Evolutionary conservation across 2,113 vertebrate genomes (phyloP), one percentile per base, ranked within the genome.

Genomic region (Hippopotamus amphibius): DNA sequence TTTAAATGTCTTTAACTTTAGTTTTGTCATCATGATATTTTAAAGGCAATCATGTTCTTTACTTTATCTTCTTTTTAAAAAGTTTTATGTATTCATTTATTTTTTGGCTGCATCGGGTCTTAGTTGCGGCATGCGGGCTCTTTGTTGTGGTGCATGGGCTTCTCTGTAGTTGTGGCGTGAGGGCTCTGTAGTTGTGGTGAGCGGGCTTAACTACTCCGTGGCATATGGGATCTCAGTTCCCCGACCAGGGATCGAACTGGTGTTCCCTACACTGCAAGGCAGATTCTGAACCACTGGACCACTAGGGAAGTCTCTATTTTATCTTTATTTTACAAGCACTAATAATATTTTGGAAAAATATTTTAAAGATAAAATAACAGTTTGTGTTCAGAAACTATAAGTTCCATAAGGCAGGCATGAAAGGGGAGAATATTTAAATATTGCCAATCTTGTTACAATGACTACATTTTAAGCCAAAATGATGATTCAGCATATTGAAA

Each of bases 351-450:
- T 79, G 74, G 61, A 88, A 93, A 96, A 96, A 82, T 79, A 79
- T 82, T 96, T 92, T 77, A 50, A 96, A 90, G 68, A 85, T 57
- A 94, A 97, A 97, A 90, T 77, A 96, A 92, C 90, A 96, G 41
- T 55, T 82, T 94, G 81, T 86, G 8, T 84, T 91, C 33, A 94
- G 79, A 95, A 93, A 90, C 22, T 76, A 61, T 93, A 94, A 82
- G 72, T 90, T 97, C 66, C n/a, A 41, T 57, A 87, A 93, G 77
- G 82, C 12, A 66, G 59, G 55, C 12, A 68, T 94, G 65, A 93
- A 95, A 92, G 55, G 17, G 79, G 81, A 57, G 69, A 87, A 66
- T 88, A 96, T 46, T 86, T 95, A 86, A 94, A 87, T 95, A 95
- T 82, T 90, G 59, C 80, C 55, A 92, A 55, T 90, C 6, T 83